Base-by-base conservation (phyloP, 2,113 vertebrate genomes). In the human (Homo sapiens) region DNA sequence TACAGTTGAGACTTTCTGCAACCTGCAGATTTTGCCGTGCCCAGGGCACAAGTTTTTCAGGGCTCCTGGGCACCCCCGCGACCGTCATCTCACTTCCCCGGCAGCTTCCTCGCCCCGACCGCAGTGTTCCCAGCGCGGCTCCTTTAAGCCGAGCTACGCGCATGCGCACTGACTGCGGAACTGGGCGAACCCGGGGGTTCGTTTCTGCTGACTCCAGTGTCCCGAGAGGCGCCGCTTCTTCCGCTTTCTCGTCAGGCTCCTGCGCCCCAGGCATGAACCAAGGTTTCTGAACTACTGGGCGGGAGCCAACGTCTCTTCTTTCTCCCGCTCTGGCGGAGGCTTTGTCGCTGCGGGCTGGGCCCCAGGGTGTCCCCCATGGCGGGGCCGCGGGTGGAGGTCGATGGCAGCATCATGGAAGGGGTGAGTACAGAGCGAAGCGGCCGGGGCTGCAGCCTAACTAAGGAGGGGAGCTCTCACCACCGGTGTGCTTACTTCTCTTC, bases 361-460 rank as follows among this genome's bases (percentile, higher is more conserved):
- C 52, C 61, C 86, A 5, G 80, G 57, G 61, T 38, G n/a, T 4
- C 87, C 17, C 43, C n/a, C 35, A 99, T 99, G 98, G 98, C 98
- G 13, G 96, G 96, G 40, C 97, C 95, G 85, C 80, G 70, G 75
- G 97, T 99, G 92, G 99, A 99, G 92, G 98, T 99, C 72, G 99
- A 99, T 97, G 99, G 99, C 95, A 99, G 99, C 88, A 98, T 99
- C 91, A 99, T 99, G 99, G 99, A 99, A 98, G 99, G 99, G 98
- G 99, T 99, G 97, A 99, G 99, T 98, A 79, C 27, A 5, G 52
- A 0, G 32, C 80, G 1, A 8, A 1, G 20, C 25, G 18, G 48
- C 25, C 1, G 32, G 17, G 48, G 66, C 43, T 52, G 43, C 48
- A 5, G 18, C 27, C 8, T 12, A 1, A 13, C 5, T 20, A n/a